Base-by-base conservation (phyloP, 2,113 vertebrate species). In the Colaptes auratus region DNA sequence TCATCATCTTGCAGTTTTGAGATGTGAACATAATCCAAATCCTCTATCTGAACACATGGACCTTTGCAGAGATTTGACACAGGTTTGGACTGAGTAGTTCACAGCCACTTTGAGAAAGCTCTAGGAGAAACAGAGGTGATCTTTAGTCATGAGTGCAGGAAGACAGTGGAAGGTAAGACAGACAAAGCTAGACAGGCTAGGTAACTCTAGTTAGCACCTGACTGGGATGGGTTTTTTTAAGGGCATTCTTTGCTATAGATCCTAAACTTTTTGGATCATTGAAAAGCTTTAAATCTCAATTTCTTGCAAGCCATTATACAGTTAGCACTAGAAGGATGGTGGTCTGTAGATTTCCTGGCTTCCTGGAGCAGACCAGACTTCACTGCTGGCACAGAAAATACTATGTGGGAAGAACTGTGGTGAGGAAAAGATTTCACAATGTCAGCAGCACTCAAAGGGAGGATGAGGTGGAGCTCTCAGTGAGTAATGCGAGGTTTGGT, bases 401-500 rank as follows among this genome's bases (percentile, higher is more conserved):
- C 46, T 70, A 33, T 78, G 77, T 95, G 88, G 95, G 88, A 93
- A 93, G 83, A 92, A 67, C 0, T 84, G 86, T 69, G 80, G 80
- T 72, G 18, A 90, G 81, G 30, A 89, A 86, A 93, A 82, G 58
- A 85, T 93, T 92, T 93, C 2, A 1, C 77, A 94, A 89, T 1
- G 15, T 96, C 74, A 94, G 59, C 81, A 82, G 30, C 69, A 76
- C 28, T 77, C 67, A 82, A 70, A 87, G 74, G 56, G 89, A 88
- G 74, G 59, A 83, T 0, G 13, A 90, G 82, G 73, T 88, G 65
- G 80, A 94, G 86, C 55, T 65, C 39, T 59, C 1, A 0, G 12
- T 92, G 80, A 95, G 28, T 92, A 88, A 94, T 81, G 59, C 33
- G 89, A 75, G 50, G 35, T 95, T 90, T 93, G 63, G 73, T 95